phyloP scores from a whole-genome alignment of 1,140 invertebrate genomes.

The Metopolophium dirhodum region DNA sequence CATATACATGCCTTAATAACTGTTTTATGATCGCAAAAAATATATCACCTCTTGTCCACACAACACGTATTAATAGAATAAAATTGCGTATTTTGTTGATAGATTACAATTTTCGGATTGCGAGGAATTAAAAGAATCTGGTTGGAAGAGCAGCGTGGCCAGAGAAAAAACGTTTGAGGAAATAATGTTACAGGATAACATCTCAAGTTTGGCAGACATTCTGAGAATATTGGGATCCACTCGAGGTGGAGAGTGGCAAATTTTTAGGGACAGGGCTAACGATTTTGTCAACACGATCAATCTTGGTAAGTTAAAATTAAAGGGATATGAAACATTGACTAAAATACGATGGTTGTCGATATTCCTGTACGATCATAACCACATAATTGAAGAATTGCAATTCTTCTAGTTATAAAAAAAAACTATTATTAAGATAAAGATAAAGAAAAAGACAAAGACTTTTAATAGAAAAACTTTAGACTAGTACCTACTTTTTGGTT shows the following conservation, averaged over 20 bases:
- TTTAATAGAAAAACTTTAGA: too few species aligned
- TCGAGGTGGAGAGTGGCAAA: neutral
- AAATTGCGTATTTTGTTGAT: neutral
- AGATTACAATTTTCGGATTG: neutral
- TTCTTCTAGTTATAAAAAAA: neutral
- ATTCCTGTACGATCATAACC: neutral
- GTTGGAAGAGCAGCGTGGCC: neutral
- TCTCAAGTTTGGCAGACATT: neutral
- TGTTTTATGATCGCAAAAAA: too few species aligned
- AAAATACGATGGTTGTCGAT: neutral
- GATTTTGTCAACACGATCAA: conserved; percentile 26
- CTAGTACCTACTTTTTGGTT: too few species aligned
- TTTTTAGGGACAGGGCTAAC: neutral
- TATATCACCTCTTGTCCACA: neutral
- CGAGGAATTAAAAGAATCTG: neutral
- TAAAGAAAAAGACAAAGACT: too few species aligned
- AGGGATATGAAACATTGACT: neutral
- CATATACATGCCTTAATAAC: too few species aligned
- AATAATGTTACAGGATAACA: neutral
- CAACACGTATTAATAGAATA: neutral
- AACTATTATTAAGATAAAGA: neutral
- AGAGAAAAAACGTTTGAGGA: neutral
- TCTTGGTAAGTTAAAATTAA: neutral
- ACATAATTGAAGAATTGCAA: neutral
- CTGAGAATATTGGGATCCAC: neutral